Base-by-base conservation (phyloP, 2,888 invertebrate species). In the Calameuta idolon region DNA sequence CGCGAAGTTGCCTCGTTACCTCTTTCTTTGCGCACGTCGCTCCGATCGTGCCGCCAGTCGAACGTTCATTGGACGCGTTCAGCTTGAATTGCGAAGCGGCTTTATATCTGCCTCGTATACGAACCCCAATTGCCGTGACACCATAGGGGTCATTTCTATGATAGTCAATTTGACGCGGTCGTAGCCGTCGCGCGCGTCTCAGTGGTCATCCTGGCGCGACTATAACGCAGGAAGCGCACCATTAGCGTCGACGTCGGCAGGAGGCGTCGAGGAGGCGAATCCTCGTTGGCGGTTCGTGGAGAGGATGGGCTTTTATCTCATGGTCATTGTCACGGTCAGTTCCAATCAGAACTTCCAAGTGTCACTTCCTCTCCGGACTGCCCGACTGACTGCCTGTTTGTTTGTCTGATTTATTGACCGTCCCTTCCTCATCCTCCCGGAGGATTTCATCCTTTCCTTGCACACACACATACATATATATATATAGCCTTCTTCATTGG, bases 141-240 rank as follows among this genome's bases (percentile, higher is more conserved):
- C 55, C 23, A 55, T 23, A 9, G 55, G 23, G 55, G 23, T 55
- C 55, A 55, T 55, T 55, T 55, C 55, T 55, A 55, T 55, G 23
- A 55, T 75, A 87, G 88, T 82, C 87, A 85, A 55, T 55, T 55
- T 55, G 55, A 30, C 69, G 23, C 77, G 37, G 87, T 9, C 92
- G 82, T 30, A 94, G 90, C 55, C 92, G 92, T 31, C 94, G 93
- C 34, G 88, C 88, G 35, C 93, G 92, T n/a, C 94, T 90, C 11
- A 94, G 94, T 2, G 95, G 94, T 69, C 55, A 55, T 23, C 23
- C 55, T 55, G 55, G 5, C 55, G 23, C 55, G 5, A 23, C 55
- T 55, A 23, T 79, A 76, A 74, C 73, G 74, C 84, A 84, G 85
- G 85, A 85, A 86, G 84, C 55, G 75, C 76, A 40, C 75, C 82